Base-by-base conservation (phyloP, 2,888 invertebrate species). In the Drosophila dives region DNA sequence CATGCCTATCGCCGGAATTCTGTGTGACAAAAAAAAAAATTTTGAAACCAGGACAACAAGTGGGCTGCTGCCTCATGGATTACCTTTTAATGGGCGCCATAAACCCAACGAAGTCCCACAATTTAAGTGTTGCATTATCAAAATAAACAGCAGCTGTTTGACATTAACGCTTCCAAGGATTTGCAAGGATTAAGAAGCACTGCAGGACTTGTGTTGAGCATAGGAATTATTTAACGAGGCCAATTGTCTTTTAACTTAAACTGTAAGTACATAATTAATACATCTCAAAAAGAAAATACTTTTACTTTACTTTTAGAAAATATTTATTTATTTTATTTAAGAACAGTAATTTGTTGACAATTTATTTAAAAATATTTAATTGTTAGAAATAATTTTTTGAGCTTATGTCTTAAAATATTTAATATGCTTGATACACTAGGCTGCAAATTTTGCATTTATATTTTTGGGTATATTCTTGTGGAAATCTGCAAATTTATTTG, bases 121-220 rank as follows among this genome's bases (percentile, higher is more conserved):
- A 81, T 76, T 81, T 72, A 83, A 75, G 83, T 83, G 86, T 54
- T 64, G 40, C 72, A 64, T 45, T 29, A 54, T 53, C 51, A 17
- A 38, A 32, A 63, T 53, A 34, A 51, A 50, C 54, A 62, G 65
- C 68, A 70, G 60, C 74, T 48, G 73, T 53, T 50, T 64, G 60
- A 69, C 20, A 51, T 17, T 3, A 12, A 29, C 1, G 3, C 26
- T 62, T 36, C 2, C 36, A 55, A 58, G 42, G 51, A 45, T 45
- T 45, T 64, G 32, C 62, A 36, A 42, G 77, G 73, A 81, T 73
- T 78, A 72, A 72, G 50, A 70, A 64, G 64, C 66, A 63, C 36
- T 29, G 2, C 15, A 15, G 32, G 4, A 60, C 23, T 45, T 45
- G 23, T 15, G 49, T 20, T 29, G 34, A 5, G 38, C 54, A 78